Conservation (phyloP, 2,888 invertebrate species). For the Clepsis dumicolana region DNA sequence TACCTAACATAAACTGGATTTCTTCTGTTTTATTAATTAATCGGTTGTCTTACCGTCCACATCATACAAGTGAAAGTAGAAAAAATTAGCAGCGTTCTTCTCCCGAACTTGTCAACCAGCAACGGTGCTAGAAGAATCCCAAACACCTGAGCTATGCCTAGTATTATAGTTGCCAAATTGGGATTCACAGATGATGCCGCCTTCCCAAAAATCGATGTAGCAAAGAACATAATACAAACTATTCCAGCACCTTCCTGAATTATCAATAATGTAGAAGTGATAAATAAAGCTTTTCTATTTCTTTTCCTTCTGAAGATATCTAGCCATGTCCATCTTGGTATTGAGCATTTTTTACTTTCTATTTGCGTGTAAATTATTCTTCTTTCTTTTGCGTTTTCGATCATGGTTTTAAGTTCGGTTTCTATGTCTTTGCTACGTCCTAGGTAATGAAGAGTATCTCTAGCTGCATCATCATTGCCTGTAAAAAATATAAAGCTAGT, state of each 20-base stretch:
- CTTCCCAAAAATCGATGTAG: constrained; percentile 58
- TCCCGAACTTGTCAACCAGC: constrained; percentile 59
- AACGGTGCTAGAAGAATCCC: constrained; percentile 55
- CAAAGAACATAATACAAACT: constrained; percentile 55
- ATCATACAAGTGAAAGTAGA: constrained; percentile 51
- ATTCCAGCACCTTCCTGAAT: constrained; percentile 60
- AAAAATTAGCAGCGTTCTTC: constrained; percentile 54
- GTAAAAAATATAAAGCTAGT: background rate
- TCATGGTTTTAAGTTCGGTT: constrained; percentile 10
- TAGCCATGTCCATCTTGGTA: constrained; percentile 45
- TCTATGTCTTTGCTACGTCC: constrained; percentile 16
- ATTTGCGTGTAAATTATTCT: background rate
- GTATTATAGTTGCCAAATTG: constrained; percentile 58
- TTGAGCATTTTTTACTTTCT: background rate
- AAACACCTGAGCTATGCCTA: constrained; percentile 54
- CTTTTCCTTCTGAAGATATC: constrained; percentile 55
- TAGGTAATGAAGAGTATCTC: background rate
- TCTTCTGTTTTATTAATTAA: no score
- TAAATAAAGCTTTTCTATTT: constrained; percentile 57
- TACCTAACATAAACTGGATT: no score
- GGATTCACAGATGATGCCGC: constrained; percentile 57
- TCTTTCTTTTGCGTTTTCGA: constrained; percentile 11
- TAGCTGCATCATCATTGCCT: background rate
- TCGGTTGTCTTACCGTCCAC: constrained; percentile 51
- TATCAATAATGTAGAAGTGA: constrained; percentile 54